Conservation (phyloP, 2,888 invertebrate genomes). For the Amorpha juglandis region DNA sequence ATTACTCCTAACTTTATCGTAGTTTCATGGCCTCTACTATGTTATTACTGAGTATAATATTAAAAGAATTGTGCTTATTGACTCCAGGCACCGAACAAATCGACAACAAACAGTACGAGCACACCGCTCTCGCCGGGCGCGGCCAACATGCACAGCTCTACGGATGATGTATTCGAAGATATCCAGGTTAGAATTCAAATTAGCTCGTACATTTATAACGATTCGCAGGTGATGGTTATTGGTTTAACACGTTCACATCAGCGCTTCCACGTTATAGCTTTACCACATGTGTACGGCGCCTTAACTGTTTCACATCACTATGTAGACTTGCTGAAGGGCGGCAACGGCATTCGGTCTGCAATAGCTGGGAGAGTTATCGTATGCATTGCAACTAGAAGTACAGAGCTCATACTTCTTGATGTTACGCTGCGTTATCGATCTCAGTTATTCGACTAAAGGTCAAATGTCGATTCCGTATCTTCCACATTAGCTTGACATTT, state of each 20-base stretch:
- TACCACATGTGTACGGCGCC: conserved; percentile 53
- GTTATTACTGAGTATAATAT: conserved; percentile 30
- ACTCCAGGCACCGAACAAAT: conserved; percentile 68
- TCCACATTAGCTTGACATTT: conserved; percentile 49
- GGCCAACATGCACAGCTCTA: conserved; percentile 70
- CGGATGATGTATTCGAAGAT: conserved; percentile 79
- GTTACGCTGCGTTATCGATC: conserved; percentile 57
- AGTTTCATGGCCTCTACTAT: background rate
- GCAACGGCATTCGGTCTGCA: conserved; percentile 46
- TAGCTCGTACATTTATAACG: conserved; percentile 34
- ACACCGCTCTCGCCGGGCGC: conserved; percentile 51
- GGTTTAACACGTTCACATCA: conserved; percentile 82
- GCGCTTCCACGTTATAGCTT: conserved; percentile 67
- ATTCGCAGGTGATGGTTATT: conserved; percentile 73
- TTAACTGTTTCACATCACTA: conserved; percentile 50
- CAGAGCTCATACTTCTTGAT: conserved; percentile 79
- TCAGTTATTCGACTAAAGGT: conserved; percentile 42
- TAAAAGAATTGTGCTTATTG: conserved; percentile 42
- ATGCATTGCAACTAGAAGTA: conserved; percentile 67
- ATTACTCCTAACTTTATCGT: background rate
- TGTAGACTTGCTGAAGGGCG: conserved; percentile 50
- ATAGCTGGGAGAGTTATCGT: conserved; percentile 52
- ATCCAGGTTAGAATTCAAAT: conserved; percentile 68
- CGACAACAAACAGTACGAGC: conserved; percentile 73
- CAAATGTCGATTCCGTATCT: conserved; percentile 48